Base-by-base conservation (phyloP, 1,140 invertebrate species). In the Holcopasites calliopsidis region DNA sequence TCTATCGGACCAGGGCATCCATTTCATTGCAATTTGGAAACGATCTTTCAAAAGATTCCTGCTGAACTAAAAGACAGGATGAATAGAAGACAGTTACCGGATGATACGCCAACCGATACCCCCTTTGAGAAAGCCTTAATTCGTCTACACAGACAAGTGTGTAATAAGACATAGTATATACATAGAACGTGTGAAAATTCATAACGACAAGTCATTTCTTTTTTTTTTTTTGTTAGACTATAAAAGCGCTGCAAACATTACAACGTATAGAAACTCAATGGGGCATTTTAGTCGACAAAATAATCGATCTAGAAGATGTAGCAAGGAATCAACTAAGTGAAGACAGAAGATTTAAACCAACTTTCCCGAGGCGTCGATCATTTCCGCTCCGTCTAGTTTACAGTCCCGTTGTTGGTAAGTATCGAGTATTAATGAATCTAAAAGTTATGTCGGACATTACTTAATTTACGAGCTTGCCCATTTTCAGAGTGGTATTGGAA, bases 401-500 rank as follows among this genome's bases (percentile, higher is more conserved):
- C 76, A 95, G 93, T 78, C 94, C 95, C 28, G 92, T 93, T 54
- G 77, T 96, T 52, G 95, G 95, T 96, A 88, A 88, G 85, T 76
- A 42, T 35, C 18, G 16, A 57, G 28, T 16, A 8, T 49, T 26
- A 31, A 47, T 16, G 1, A n/a, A 28, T 35, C 2, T 31, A 72
- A 40, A 47, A 49, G 23, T 62, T 77, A 16, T 33, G 64, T 35
- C 2, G 28, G 26, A 33, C 10, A 7, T 47, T 76, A n/a, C 61
- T 66, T 33, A 38, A 64, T 61, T 52, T 62, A 68, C 66, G 10
- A 84, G 47, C 54, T 71, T 11, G 83, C 74, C 85, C 84, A 77
- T 55, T 93, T 93, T 68, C 84, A 97, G 97, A 99, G 92, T 99
- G 98, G 98, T 98, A 98, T 89, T 99, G 97, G 97, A 96, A 97